Percentiles rank a stretch among this genome's conserved stretches.
phyloP scores from a whole-genome alignment of 2,797 vertebrate genomes.

The Pantherophis vulpinus region DNA sequence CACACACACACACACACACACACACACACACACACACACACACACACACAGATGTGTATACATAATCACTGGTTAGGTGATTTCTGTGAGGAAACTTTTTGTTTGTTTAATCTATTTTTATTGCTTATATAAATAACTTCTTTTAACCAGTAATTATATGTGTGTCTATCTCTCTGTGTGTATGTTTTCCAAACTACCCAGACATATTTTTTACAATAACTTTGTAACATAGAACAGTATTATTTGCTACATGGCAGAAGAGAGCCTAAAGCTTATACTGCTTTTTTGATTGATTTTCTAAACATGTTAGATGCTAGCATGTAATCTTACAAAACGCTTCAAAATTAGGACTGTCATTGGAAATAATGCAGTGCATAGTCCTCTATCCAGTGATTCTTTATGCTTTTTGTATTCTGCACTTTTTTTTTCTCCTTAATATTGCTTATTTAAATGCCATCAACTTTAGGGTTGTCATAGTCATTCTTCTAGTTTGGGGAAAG shows the following conservation, averaged over 20 bases:
- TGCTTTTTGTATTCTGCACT: background rate
- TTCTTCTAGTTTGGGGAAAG: background rate
- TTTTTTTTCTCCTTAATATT: background rate
- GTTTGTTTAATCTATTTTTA: background rate
- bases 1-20: background rate
- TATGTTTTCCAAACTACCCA: background rate
- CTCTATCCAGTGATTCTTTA: background rate
- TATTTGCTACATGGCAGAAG: background rate
- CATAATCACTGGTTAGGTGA: background rate
- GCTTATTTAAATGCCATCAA: background rate
- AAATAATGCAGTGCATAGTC: background rate
- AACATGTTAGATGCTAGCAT: background rate
- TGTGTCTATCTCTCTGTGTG: background rate
- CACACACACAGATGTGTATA: too few relatives aligned
- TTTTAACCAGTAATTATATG: background rate
- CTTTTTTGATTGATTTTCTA: background rate
- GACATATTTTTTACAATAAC: background rate
- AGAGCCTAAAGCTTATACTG: too few relatives aligned
- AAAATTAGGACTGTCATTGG: background rate
- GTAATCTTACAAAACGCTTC: background rate
- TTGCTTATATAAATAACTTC: background rate
- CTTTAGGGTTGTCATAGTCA: background rate
- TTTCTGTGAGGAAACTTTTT: background rate
- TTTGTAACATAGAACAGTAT: background rate
- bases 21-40: background rate